Base-by-base conservation (phyloP, 2,113 vertebrate species). In the Balaenoptera acutorostrata region DNA sequence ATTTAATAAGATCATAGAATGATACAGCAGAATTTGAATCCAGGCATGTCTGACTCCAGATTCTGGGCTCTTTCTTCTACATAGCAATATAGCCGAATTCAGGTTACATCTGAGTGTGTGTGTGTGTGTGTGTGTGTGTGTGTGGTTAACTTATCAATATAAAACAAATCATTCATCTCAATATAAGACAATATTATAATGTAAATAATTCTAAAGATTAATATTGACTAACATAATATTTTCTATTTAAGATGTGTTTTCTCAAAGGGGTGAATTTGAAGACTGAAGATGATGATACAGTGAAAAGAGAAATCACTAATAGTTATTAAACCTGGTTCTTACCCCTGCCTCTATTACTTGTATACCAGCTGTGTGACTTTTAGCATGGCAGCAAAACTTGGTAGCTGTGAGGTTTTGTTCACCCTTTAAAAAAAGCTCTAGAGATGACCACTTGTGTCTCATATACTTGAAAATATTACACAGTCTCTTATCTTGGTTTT, bases 41-140 rank as follows among this genome's bases (percentile, higher is more conserved):
- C 27, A 81, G 29, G 23, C 52, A 31, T 18, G 11, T 66, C 3
- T 61, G 10, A 63, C 33, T 77, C 6, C 20, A 69, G 44, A 89
- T 20, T 10, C 8, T 9, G 8, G 86, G 55, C 8, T 85, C 8
- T 27, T 57, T 29, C 3, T 69, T 68, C 29, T 39, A 46, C 0
- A 2, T 18, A 18, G 7, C 20, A 14, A 20, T 6, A 46, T 15
- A 9, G 13, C 9, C 5, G 2, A 18, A 6, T 15, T 12, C 2
- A 71, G 12, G 1, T 82, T 39, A 25, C 13, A 25, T 69, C 77
- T 86, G 52, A 27, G 25, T 61, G 14, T 44, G n/a, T 61, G 3
- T 68, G 6, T 52, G 15, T n/a, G 25, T 63, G 20, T 25, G 20
- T 25, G 31, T 55, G 14, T 27, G 13, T 69, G 20, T 71, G n/a